Percentiles rank a stretch among this genome's conserved stretches.
Conservation (phyloP, 2,113 vertebrate species). For the Poeciliopsis turrubarensis region DNA sequence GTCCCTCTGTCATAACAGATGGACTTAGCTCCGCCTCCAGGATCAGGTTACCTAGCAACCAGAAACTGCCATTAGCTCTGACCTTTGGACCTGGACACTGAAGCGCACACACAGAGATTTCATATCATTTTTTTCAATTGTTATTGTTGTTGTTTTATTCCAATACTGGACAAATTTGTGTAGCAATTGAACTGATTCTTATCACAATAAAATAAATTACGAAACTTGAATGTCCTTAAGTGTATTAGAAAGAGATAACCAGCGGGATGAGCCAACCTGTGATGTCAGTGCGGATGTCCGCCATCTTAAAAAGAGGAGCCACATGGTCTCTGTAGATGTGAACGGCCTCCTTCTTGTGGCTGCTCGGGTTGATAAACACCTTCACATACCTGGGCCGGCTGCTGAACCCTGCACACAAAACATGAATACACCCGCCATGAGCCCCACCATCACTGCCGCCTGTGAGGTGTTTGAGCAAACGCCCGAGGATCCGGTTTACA, state of each 20-base stretch:
- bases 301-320: conserved; percentile 93
- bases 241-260: background rate
- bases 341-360: conserved; percentile 90
- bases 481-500: background rate
- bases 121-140: background rate
- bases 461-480: background rate
- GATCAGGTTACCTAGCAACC: conserved; percentile 78
- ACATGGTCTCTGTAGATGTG: conserved; percentile 89
- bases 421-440: conserved; percentile 8
- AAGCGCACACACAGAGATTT: conserved; percentile 19
- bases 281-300: conserved; percentile 89
- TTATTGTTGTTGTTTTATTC: background rate
- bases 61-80: conserved; percentile 73
- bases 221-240: background rate
- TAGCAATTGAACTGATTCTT: background rate
- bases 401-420: conserved; percentile 81
- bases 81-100: conserved; percentile 63
- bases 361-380: conserved; percentile 93
- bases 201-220: background rate
- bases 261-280: conserved; percentile 81
- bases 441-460: background rate
- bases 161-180: conserved; percentile 4
- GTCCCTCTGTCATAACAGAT: conserved; percentile 77
- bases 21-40: conserved; percentile 71
- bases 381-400: conserved; percentile 89